Conservation (phyloP, 2,888 invertebrate genomes). For the Polyommatus icarus region DNA sequence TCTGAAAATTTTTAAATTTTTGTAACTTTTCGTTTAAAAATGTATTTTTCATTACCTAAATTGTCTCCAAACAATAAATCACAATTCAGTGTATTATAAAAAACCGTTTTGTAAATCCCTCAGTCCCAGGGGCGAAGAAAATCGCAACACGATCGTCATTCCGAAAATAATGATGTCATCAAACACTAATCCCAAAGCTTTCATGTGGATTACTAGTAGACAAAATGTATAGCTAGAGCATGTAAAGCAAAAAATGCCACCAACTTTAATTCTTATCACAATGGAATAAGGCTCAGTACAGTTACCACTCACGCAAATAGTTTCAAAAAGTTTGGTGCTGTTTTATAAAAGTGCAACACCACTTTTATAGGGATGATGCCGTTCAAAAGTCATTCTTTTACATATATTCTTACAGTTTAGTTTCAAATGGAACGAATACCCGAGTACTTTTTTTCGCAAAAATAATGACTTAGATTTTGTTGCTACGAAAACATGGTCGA, state of each 20-base stretch:
- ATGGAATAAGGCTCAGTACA: background rate
- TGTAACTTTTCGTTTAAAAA: background rate
- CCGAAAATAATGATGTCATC: constrained; percentile 79
- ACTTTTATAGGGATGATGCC: background rate
- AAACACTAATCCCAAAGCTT: constrained; percentile 80
- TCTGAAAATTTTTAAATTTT: background rate
- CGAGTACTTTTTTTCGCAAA: background rate
- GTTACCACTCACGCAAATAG: background rate
- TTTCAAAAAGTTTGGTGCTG: background rate
- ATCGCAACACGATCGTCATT: constrained; percentile 76
- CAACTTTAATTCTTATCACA: background rate
- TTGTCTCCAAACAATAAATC: constrained; percentile 66
- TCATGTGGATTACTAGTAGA: constrained; percentile 74
- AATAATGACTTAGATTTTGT: constrained; percentile 38
- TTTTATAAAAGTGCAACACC: background rate
- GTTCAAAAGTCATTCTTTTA: background rate
- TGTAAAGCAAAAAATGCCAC: background rate
- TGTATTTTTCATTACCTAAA: constrained; percentile 39
- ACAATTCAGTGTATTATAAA: constrained; percentile 52
- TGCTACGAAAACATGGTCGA: constrained; percentile 35
- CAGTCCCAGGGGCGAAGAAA: constrained; percentile 60
- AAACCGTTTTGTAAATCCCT: constrained; percentile 50
- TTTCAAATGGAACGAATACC: background rate
- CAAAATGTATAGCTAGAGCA: constrained; percentile 42
- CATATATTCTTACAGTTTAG: background rate